Conservation (phyloP, 1,140 invertebrate species). For the Chironomus tepperi region DNA sequence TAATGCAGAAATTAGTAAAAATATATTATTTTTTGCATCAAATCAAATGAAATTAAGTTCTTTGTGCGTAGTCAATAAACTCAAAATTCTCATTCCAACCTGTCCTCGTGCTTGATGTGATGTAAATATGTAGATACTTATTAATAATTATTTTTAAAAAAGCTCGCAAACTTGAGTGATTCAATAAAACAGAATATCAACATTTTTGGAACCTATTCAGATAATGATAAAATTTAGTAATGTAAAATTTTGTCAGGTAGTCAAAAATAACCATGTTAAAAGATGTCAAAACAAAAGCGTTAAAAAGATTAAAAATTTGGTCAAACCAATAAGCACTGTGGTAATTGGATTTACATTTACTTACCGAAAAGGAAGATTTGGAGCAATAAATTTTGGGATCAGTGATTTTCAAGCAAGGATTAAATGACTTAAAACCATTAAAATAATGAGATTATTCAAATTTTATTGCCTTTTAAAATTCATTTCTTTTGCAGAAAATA, state of each 20-base stretch:
- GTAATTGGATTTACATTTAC: not conserved
- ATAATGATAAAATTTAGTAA: too few relatives aligned
- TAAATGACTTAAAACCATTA: not conserved
- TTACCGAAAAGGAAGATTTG: not conserved
- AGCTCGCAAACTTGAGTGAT: too few relatives aligned
- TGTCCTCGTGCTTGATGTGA: not conserved
- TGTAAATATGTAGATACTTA: too few relatives aligned
- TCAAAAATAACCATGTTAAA: not conserved
- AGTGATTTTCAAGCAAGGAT: not conserved
- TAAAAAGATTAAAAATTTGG: constrained; percentile 8
- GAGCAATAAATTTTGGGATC: constrained; percentile 20
- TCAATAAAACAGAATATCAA: too few relatives aligned
- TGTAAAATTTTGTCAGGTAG: not conserved
- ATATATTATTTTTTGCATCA: not conserved
- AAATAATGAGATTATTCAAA: not conserved
- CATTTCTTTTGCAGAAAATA: too few relatives aligned
- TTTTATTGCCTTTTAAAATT: not conserved
- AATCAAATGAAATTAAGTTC: not conserved
- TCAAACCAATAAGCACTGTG: not conserved
- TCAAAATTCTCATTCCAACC: not conserved
- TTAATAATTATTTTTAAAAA: too few relatives aligned
- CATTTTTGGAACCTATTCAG: too few relatives aligned
- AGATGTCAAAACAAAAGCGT: constrained; percentile 9
- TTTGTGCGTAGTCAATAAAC: not conserved
- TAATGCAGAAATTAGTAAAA: constrained; percentile 7